A percentile compares a stretch with the other conserved stretches of the same genome.
phyloP scores from a whole-genome alignment of 2,797 vertebrate genomes.

The Enteromius unitaeniatus region DNA sequence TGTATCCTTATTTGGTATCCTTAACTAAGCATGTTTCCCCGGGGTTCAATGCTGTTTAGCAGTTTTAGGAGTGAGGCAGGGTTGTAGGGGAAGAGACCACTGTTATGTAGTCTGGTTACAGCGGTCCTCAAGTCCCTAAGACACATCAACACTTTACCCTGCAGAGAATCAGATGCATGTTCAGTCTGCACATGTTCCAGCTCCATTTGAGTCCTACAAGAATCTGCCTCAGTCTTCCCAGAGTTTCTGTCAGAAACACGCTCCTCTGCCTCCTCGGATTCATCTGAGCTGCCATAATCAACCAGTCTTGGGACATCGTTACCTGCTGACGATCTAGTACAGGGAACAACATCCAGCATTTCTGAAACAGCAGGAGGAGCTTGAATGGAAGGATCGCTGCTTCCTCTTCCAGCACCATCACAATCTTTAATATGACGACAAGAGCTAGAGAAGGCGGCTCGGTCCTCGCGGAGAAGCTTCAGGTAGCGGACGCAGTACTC shows the following conservation, averaged over 20 bases:
- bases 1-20: neutral
- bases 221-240: neutral
- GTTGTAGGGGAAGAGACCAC: conserved; percentile 92
- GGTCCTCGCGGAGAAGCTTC: conserved; percentile 81
- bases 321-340: neutral
- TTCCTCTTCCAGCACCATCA: neutral
- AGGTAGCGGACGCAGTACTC: conserved; percentile 93
- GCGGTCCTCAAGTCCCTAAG: conserved; percentile 81
- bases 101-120: conserved; percentile 81
- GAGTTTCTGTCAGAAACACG: neutral
- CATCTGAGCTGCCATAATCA: conserved; percentile 88
- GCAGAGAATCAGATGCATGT: conserved; percentile 6
- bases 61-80: conserved; percentile 87
- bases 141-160: conserved; percentile 71
- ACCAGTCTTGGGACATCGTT: conserved; percentile 73
- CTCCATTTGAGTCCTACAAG: neutral
- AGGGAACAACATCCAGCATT: neutral
- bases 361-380: neutral
- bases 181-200: neutral
- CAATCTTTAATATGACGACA: conserved; percentile 69
- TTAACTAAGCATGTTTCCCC: neutral
- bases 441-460: conserved; percentile 73
- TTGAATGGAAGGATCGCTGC: neutral
- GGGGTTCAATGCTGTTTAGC: conserved; percentile 71
- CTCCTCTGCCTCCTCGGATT: conserved; percentile 80